These are phyloP conservation scores for Scolopax rusticola DNA, from an alignment of 2,797 vertebrate species.

Conservation along the genomic window DNA sequence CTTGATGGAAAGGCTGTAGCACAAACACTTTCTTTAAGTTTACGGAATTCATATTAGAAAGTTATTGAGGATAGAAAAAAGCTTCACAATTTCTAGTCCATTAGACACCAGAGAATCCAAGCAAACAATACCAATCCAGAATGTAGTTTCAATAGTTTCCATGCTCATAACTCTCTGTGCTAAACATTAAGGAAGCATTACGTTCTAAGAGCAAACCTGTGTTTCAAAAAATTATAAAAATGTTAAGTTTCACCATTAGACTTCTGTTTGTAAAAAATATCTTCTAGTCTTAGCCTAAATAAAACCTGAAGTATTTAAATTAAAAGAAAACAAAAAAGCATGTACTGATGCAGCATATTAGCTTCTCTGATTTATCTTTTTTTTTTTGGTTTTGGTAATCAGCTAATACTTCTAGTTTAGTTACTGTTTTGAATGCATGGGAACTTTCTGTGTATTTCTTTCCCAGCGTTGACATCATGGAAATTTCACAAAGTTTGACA, in stretches of 20 bases:
- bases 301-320: neutral
- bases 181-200: neutral
- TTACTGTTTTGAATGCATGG: constrained; percentile 43
- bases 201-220: neutral
- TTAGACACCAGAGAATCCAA: neutral
- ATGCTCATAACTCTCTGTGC: neutral
- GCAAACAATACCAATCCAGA: neutral
- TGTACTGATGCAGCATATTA: neutral
- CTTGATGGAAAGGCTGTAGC: neutral
- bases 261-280: neutral
- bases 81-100: neutral
- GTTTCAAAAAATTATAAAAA: neutral
- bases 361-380: neutral
- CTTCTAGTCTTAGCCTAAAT: neutral
- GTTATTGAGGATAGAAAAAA: neutral
- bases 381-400: neutral
- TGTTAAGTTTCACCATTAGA: neutral
- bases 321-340: neutral
- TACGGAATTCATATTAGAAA: neutral
- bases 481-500: constrained; percentile 43
- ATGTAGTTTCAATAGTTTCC: neutral
- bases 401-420: neutral
- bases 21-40: neutral
- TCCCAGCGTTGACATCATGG: constrained; percentile 49
- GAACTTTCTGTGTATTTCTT: constrained; percentile 56